These are phyloP conservation scores for Varanus salvator DNA, from an alignment of 2,113 vertebrate genomes.

Conservation along the genomic window DNA sequence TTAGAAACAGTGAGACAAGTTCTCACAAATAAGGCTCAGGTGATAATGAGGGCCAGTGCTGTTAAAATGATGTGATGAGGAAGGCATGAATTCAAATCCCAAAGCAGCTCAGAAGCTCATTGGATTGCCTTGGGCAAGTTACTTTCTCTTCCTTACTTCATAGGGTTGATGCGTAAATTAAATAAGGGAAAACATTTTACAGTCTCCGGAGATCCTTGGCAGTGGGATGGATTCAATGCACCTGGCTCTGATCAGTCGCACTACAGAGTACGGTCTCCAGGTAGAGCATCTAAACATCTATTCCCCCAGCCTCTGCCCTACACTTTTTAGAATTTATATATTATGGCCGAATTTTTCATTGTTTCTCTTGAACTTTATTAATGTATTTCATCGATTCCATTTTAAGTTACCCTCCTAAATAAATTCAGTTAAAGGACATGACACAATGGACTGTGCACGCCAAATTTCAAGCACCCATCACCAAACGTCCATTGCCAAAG, in stretches of 20 bases:
- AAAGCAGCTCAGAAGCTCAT: not conserved
- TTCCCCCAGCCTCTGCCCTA: no score
- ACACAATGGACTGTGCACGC: no score
- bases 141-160: not conserved
- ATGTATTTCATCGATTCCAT: no score
- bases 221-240: not conserved
- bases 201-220: not conserved
- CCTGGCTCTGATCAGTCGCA: not conserved
- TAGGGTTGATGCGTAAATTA: not conserved
- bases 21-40: not conserved
- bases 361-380: no score
- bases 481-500: no score
- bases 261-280: not conserved
- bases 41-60: not conserved
- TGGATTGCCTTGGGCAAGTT: not conserved
- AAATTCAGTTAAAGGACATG: no score
- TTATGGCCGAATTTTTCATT: no score
- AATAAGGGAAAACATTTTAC: not conserved
- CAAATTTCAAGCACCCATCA: no score
- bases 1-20: constrained; percentile 8
- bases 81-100: not conserved
- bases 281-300: no score
- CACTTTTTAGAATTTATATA: no score
- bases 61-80: not conserved
- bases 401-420: no score